Evolutionary conservation across 2,888 invertebrate genomes (phyloP).

Genomic region (Agrochola macilenta): DNA sequence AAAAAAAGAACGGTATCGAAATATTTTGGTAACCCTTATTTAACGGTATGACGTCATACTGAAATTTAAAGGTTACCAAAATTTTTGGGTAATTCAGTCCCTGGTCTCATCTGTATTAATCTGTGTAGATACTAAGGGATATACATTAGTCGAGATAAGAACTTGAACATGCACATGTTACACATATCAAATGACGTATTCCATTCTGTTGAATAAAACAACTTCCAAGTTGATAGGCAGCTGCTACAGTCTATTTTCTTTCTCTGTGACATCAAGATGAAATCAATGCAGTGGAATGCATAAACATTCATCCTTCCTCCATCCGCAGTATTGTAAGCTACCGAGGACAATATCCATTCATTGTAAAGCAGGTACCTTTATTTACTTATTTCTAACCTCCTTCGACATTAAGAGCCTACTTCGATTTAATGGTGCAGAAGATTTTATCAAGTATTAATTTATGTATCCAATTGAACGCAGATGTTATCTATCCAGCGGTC

Average conservation of each 20-base stretch:
- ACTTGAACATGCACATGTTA: conserved; percentile 32
- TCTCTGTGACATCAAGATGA: conserved; percentile 40
- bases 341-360: conserved; percentile 43
- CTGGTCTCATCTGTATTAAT: too few species aligned
- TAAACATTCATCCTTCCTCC: conserved; percentile 62
- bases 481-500: conserved; percentile 49
- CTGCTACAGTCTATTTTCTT: conserved; percentile 52
- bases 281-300: conserved; percentile 53
- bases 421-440: conserved; percentile 45
- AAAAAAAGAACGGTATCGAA: too few species aligned
- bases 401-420: conserved; percentile 28
- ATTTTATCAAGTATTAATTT: conserved; percentile 49
- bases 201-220: conserved; percentile 58
- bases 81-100: too few species aligned
- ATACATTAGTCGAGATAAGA: conserved; percentile 34
- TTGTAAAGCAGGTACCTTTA: conserved; percentile 55
- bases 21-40: too few species aligned
- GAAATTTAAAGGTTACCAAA: too few species aligned
- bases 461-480: conserved; percentile 42
- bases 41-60: too few species aligned
- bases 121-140: conserved; percentile 17
- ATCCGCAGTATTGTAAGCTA: conserved; percentile 50
- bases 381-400: conserved; percentile 50
- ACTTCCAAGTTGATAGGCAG: conserved; percentile 55
- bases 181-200: conserved; percentile 50